Conservation (phyloP, 2,888 invertebrate genomes). For the Cremastinae sp. region DNA sequence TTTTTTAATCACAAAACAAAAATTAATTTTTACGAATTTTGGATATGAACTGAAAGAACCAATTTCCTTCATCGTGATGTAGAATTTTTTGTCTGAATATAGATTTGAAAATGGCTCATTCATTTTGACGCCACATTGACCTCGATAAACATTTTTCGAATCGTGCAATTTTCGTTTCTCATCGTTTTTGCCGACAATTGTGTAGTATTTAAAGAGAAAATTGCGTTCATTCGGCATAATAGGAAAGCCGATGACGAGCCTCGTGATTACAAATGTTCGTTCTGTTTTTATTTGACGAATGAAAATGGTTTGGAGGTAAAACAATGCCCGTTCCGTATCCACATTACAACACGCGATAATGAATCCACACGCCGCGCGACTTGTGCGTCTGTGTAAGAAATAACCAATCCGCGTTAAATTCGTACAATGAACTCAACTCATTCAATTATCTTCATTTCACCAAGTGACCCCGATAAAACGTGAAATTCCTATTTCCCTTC, state of each 20-base stretch:
- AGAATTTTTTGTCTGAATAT: too few species aligned
- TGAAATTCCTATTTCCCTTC: constrained; percentile 1
- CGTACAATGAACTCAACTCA: constrained; percentile 30
- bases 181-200: not conserved
- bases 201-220: constrained; percentile 52
- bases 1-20: too few species aligned
- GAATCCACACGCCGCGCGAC: not conserved
- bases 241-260: constrained; percentile 21
- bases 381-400: not conserved
- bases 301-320: constrained; percentile 51
- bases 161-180: not conserved
- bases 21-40: too few species aligned
- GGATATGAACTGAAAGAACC: too few species aligned
- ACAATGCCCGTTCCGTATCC: constrained; percentile 40
- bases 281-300: constrained; percentile 61
- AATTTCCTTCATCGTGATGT: too few species aligned
- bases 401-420: too few species aligned
- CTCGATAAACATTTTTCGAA: not conserved
- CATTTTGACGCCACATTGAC: too few species aligned
- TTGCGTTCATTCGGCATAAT: constrained; percentile 42
- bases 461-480: constrained; percentile 33
- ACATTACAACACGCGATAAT: constrained; percentile 27
- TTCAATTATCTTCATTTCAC: constrained; percentile 48
- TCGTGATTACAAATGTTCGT: constrained; percentile 61
- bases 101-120: too few species aligned